phyloP scores from a whole-genome alignment of 2,797 vertebrate species.

The Ceyx erithaca region DNA sequence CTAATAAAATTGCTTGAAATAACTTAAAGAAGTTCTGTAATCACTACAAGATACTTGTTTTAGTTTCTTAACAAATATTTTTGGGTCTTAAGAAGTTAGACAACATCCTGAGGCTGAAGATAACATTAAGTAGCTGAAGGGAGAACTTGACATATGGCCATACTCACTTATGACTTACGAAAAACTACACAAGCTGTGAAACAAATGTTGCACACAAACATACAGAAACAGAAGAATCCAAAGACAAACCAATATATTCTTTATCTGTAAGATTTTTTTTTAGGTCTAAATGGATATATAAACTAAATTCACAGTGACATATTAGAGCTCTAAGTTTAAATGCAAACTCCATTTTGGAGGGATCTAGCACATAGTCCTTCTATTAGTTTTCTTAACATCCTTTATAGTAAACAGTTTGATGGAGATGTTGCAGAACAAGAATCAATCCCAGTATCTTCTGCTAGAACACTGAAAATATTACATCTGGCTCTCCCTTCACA shows the following conservation, averaged over 20 bases:
- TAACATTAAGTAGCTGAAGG: not conserved
- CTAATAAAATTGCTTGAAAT: not conserved
- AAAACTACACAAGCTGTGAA: not conserved
- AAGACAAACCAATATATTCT: not conserved
- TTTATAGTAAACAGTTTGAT: not conserved
- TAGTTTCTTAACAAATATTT: not conserved
- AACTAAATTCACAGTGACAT: not conserved
- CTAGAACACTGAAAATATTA: not conserved
- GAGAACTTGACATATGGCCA: not conserved
- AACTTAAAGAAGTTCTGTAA: not conserved
- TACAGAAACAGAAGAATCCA: not conserved
- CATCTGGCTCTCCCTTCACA: not conserved
- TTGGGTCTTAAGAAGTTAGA: not conserved
- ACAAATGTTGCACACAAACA: not conserved
- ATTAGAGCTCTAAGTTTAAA: not conserved
- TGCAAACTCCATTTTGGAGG: not conserved
- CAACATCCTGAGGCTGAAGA: slow-evolving; percentile 11
- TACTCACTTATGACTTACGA: not conserved
- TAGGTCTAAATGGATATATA: not conserved
- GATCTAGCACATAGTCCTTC: not conserved
- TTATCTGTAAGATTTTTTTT: not conserved
- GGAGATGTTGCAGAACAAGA: not conserved
- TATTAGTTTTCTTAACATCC: not conserved
- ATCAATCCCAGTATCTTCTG: not conserved
- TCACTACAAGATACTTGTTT: not conserved